These are phyloP conservation scores for Tamias sibiricus DNA, from an alignment of 2,113 vertebrate genomes.

Conservation along the genomic window DNA sequence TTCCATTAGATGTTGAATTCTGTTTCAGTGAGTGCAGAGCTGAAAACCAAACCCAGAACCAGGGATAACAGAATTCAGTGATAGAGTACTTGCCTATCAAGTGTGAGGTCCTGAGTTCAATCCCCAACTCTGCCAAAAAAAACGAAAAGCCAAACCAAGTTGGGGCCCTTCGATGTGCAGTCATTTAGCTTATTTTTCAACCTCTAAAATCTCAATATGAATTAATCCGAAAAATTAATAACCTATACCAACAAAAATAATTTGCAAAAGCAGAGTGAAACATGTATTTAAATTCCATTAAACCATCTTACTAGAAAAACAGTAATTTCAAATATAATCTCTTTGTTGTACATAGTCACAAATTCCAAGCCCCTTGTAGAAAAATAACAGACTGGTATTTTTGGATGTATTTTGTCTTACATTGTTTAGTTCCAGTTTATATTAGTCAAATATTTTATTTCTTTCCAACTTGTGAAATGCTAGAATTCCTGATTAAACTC, in stretches of 20 bases:
- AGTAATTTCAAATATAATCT: not conserved
- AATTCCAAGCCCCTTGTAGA: not conserved
- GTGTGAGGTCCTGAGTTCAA: not conserved
- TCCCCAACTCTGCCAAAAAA: not conserved
- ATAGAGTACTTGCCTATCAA: not conserved
- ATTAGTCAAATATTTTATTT: constrained; percentile 45
- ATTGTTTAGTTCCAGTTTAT: not conserved
- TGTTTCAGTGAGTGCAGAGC: not conserved
- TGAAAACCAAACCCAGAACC: not conserved
- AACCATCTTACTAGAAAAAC: not conserved
- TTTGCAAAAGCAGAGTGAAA: not conserved
- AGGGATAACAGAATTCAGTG: not conserved
- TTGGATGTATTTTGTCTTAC: not conserved
- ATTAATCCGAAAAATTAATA: constrained; percentile 19
- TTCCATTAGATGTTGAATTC: not conserved
- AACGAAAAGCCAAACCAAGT: not conserved
- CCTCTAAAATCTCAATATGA: not conserved
- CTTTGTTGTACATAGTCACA: not conserved
- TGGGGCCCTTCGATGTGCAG: not conserved
- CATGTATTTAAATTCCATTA: not conserved
- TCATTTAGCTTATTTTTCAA: not conserved
- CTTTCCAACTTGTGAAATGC: constrained; percentile 60
- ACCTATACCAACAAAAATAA: constrained; percentile 24
- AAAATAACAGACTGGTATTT: not conserved
- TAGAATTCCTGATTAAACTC: constrained; percentile 61